Evolutionary conservation across 2,888 invertebrate species (phyloP).

Genomic region (Hypercompe scribonia): DNA sequence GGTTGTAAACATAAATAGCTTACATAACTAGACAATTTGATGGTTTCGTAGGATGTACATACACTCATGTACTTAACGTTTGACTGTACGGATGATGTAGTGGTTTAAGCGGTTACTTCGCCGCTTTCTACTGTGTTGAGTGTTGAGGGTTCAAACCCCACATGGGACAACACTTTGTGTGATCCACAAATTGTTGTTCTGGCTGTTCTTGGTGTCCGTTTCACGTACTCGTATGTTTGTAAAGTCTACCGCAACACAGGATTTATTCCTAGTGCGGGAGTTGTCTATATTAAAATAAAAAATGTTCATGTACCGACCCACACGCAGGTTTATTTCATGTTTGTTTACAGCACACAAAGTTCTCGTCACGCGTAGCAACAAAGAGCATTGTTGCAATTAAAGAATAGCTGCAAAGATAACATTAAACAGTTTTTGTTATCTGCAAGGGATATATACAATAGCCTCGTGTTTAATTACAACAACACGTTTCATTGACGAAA

Average conservation of each 20-base stretch:
- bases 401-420: conserved; percentile 68
- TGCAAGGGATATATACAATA: conserved; percentile 55
- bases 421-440: conserved; percentile 68
- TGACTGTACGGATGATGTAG: too few species aligned
- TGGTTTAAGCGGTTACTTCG: too few species aligned
- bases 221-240: too few species aligned
- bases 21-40: background rate
- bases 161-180: too few species aligned
- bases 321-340: conserved; percentile 34
- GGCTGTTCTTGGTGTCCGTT: too few species aligned
- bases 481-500: conserved; percentile 27
- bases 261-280: too few species aligned
- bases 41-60: background rate
- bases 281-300: too few species aligned
- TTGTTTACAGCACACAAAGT: conserved; percentile 29
- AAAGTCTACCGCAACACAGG: too few species aligned
- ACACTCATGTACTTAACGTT: too few species aligned
- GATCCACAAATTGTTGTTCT: too few species aligned
- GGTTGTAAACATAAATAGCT: background rate
- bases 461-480: conserved; percentile 51
- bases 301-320: background rate
- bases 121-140: too few species aligned
- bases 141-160: too few species aligned
- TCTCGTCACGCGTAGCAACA: conserved; percentile 51
- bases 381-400: conserved; percentile 69